These are phyloP conservation scores for Cheilinus undulatus DNA, from an alignment of 2,113 vertebrate species.

Conservation along the genomic window DNA sequence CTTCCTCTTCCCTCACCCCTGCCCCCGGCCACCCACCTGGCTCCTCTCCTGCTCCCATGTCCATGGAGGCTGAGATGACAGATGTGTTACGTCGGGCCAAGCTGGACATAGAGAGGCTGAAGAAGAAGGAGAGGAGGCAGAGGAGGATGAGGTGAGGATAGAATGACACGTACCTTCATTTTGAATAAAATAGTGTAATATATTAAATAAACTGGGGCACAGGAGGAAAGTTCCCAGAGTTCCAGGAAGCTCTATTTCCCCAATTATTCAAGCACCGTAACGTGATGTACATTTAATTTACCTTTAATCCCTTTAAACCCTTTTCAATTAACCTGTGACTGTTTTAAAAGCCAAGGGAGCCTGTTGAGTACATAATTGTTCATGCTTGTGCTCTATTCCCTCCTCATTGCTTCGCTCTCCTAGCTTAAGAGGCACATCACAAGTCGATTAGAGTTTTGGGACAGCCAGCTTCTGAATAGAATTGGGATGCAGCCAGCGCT, in stretches of 20 bases:
- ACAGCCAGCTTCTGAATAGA: conserved; percentile 19
- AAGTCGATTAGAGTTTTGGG: conserved; percentile 53
- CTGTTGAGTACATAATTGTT: conserved; percentile 5
- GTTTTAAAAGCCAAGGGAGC: conserved; percentile 10
- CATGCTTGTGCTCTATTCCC: not conserved
- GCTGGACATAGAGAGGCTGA: conserved; percentile 93
- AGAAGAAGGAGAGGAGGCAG: conserved; percentile 92
- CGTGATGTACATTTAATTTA: conserved; percentile 3
- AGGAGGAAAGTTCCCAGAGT: no score
- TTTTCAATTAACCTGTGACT: conserved; percentile 4
- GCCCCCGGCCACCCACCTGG: conserved; percentile 72
- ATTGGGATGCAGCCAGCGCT: conserved; percentile 50
- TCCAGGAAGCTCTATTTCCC: not conserved
- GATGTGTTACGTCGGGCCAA: conserved; percentile 92
- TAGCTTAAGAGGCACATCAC: conserved; percentile 41
- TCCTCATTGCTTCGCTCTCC: conserved; percentile 27
- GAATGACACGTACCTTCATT: not conserved
- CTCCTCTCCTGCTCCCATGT: conserved; percentile 80
- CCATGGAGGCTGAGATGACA: conserved; percentile 89
- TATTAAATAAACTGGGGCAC: not conserved
- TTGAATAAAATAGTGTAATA: not conserved
- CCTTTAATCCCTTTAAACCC: not conserved
- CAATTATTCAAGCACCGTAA: not conserved
- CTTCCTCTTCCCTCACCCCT: conserved; percentile 64
- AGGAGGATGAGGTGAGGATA: conserved; percentile 88